A percentile compares a stretch with the other conserved stretches of the same genome.
These are phyloP conservation scores for Bos javanicus DNA, from an alignment of 2,113 vertebrate species.

Conservation along the genomic window DNA sequence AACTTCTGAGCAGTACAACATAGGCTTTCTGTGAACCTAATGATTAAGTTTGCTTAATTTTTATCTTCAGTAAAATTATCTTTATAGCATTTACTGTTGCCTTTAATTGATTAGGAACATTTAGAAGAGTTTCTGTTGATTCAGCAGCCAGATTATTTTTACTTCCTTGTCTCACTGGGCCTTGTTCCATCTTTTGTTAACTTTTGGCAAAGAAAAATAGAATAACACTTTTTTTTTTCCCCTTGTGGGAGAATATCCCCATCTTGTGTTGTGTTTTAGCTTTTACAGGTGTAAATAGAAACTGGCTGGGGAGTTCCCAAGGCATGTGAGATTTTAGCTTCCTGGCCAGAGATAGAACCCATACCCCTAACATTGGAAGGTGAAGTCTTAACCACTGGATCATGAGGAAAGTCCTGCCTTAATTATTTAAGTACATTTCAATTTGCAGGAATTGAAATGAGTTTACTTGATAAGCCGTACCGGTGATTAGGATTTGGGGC, in stretches of 20 bases:
- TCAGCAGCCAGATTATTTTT: background rate
- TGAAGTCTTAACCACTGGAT: background rate
- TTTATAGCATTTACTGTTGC: background rate
- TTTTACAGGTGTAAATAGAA: background rate
- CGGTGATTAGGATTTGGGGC: background rate
- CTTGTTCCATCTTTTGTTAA: background rate
- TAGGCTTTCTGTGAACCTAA: background rate
- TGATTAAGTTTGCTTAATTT: background rate
- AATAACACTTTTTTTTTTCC: background rate
- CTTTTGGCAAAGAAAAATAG: background rate
- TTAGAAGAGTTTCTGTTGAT: background rate
- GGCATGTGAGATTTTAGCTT: background rate
- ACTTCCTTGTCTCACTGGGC: background rate
- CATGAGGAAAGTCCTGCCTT: background rate
- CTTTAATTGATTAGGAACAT: background rate
- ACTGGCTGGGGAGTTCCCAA: background rate
- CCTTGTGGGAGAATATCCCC: background rate
- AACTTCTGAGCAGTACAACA: background rate
- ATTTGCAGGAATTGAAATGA: background rate
- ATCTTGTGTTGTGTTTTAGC: constrained; percentile 4
- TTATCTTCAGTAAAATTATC: background rate
- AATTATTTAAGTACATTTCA: background rate
- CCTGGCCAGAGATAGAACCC: background rate
- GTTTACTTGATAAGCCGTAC: background rate
- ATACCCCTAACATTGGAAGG: background rate